These are phyloP conservation scores for Hypotaenidia philippensis DNA, from an alignment of 2,797 vertebrate genomes.

Conservation along the genomic window DNA sequence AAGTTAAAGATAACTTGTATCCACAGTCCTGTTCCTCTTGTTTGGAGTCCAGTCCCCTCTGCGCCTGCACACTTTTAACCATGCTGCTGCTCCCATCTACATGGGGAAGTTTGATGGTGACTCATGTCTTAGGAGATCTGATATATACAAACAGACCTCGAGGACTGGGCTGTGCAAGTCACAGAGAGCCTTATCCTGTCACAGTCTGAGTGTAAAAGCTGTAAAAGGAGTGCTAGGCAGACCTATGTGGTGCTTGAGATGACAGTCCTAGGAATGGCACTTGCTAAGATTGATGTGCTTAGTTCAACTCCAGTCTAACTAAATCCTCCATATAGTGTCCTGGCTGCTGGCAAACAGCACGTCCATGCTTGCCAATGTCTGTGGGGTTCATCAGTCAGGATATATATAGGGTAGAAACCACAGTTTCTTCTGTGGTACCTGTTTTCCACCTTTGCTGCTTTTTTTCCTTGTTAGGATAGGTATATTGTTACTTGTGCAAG, in stretches of 20 bases:
- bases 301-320: not conserved
- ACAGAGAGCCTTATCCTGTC: not conserved
- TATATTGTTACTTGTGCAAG: not conserved
- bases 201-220: not conserved
- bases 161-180: not conserved
- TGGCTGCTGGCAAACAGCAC: not conserved
- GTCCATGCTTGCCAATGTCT: not conserved
- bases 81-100: not conserved
- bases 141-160: fast-evolving
- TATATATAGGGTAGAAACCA: not conserved
- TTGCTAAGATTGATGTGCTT: not conserved
- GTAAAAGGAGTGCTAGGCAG: not conserved
- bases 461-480: not conserved
- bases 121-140: not conserved
- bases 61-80: not conserved
- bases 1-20: not conserved
- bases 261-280: not conserved
- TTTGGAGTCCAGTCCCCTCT: not conserved
- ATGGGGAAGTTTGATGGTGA: not conserved
- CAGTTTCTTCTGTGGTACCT: not conserved
- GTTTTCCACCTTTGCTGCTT: not conserved
- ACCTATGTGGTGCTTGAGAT: not conserved
- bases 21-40: not conserved
- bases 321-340: not conserved
- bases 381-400: not conserved